A percentile compares a stretch with the other conserved stretches of the same genome.
Evolutionary conservation across 2,113 vertebrate genomes (phyloP).

Genomic region (Aix galericulata): DNA sequence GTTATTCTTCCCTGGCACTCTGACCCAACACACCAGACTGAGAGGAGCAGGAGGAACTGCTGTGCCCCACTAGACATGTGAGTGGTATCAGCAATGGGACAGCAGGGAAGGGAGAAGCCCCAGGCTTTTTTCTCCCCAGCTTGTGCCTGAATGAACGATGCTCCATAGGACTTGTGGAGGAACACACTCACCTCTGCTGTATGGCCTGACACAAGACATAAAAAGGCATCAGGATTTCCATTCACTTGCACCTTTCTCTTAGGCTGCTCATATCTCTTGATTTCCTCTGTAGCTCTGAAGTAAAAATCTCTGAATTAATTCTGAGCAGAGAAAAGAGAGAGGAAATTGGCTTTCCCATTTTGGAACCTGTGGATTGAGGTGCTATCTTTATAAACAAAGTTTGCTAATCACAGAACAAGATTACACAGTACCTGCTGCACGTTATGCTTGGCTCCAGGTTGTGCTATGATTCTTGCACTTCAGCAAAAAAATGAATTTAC

Average conservation of each 20-base stretch:
- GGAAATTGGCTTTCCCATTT: neutral
- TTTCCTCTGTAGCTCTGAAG: neutral
- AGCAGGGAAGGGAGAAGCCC: neutral
- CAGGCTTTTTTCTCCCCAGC: neutral
- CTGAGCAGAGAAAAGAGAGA: neutral
- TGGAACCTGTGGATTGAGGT: neutral
- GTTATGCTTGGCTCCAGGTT: neutral
- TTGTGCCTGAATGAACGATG: neutral
- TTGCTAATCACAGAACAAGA: neutral
- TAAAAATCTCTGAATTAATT: neutral
- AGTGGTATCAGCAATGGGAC: neutral
- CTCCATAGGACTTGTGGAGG: neutral
- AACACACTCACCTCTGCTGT: neutral
- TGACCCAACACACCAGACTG: neutral
- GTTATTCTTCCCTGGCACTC: neutral
- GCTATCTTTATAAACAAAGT: neutral
- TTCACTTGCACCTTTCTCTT: neutral
- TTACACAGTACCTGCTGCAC: neutral
- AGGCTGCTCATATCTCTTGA: neutral
- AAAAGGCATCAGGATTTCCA: neutral
- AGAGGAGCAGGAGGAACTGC: neutral
- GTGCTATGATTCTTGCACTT: neutral
- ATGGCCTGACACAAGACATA: neutral
- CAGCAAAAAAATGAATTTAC: neutral
- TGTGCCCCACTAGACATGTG: neutral